Evolutionary conservation across 2,113 vertebrate genomes (phyloP).

Genomic region (Crotalus helleri): DNA sequence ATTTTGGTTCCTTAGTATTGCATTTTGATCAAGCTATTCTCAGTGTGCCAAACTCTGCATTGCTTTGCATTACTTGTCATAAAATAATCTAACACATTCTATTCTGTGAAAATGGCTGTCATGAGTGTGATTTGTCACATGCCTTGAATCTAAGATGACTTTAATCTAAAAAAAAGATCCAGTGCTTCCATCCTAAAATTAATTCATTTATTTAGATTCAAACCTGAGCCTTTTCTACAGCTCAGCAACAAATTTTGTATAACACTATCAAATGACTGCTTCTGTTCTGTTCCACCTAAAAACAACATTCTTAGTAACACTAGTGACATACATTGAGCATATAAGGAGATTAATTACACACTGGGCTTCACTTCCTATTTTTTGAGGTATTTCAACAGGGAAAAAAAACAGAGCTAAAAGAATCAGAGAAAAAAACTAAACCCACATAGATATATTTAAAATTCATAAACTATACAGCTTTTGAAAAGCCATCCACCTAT

Average conservation of each 20-base stretch:
- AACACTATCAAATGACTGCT: conserved; percentile 26
- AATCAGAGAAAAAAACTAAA: conserved; percentile 58
- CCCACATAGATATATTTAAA: conserved; percentile 52
- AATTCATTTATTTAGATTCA: conserved; percentile 4
- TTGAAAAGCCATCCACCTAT: conserved; percentile 40
- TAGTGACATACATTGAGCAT: conserved; percentile 60
- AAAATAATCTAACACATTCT: conserved; percentile 25
- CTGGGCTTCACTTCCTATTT: conserved; percentile 60
- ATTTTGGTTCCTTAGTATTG: conserved; percentile 30
- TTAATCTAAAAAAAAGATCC: not conserved
- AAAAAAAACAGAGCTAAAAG: conserved; percentile 33
- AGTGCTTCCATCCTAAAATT: not conserved
- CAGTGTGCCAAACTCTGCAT: not conserved
- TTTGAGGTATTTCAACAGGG: conserved; percentile 57
- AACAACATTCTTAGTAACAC: conserved; percentile 42
- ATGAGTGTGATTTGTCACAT: conserved; percentile 3
- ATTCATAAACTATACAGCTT: conserved; percentile 44
- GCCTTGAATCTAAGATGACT: conserved; percentile 6
- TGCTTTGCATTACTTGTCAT: conserved; percentile 44
- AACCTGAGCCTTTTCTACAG: not conserved
- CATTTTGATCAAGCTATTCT: conserved; percentile 43
- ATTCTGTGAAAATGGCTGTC: not conserved
- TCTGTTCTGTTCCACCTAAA: conserved; percentile 31
- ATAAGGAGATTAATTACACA: conserved; percentile 65
- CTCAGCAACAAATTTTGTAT: not conserved